Percentiles rank a stretch among this genome's conserved stretches.
Conservation (phyloP, 2,888 invertebrate species). For the Phorcus lineatus region DNA sequence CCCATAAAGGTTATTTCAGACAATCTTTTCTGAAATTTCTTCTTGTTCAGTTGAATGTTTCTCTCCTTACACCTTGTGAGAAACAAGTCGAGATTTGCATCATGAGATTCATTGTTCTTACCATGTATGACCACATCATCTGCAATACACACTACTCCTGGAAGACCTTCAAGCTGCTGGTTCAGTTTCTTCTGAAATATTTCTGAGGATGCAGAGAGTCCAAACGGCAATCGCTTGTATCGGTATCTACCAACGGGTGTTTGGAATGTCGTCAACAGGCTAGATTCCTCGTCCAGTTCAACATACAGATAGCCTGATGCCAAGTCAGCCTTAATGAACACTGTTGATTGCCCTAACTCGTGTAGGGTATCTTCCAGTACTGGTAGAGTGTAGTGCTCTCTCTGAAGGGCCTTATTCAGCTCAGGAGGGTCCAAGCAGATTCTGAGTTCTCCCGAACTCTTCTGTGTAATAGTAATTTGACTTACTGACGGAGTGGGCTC, state of each 20-base stretch:
- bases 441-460: too few species aligned
- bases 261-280: constrained; percentile 35
- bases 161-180: constrained; percentile 36
- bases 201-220: too few species aligned
- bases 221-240: constrained; percentile 44
- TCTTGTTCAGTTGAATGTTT: constrained; percentile 37
- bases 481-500: too few species aligned
- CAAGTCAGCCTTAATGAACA: constrained; percentile 43
- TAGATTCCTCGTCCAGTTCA: constrained; percentile 40
- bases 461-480: too few species aligned
- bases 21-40: constrained; percentile 25
- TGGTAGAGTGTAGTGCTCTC: constrained; percentile 32
- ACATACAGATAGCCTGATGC: constrained; percentile 42
- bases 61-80: constrained; percentile 38
- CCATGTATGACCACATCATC: constrained; percentile 44
- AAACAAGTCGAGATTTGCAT: constrained; percentile 29
- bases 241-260: constrained; percentile 37
- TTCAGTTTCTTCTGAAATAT: too few species aligned
- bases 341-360: too few species aligned
- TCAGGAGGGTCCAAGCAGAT: too few species aligned
- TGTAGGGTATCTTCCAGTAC: constrained; percentile 45
- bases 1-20: constrained; percentile 38
- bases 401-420: too few species aligned
- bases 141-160: constrained; percentile 40
- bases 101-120: constrained; percentile 32